A percentile compares a stretch with the other conserved stretches of the same genome.
These are phyloP conservation scores for Tethea ocularis DNA, from an alignment of 2,888 invertebrate species.

Conservation along the genomic window DNA sequence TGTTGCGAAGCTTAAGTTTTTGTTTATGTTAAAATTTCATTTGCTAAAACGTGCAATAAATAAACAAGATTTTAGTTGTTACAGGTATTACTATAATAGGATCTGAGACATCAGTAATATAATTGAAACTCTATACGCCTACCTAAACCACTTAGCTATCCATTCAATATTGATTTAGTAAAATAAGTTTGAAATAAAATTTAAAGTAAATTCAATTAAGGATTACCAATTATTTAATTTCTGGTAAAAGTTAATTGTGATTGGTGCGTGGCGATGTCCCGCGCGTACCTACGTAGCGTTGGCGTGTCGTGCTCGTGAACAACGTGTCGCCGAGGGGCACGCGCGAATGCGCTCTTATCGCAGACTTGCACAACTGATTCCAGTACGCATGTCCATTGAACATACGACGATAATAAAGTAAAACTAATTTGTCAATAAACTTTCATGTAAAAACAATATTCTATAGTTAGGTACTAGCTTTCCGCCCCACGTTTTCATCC, in stretches of 20 bases:
- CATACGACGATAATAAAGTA: too few species aligned
- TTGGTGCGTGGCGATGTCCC: neutral
- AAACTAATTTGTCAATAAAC: neutral
- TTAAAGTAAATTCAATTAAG: too few species aligned
- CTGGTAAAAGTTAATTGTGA: neutral
- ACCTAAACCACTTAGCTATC: too few species aligned
- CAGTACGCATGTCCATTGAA: conserved; percentile 23
- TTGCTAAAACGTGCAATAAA: neutral
- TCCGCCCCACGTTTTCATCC: too few species aligned
- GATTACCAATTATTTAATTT: too few species aligned
- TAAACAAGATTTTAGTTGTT: too few species aligned
- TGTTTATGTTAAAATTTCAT: neutral
- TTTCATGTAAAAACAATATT: too few species aligned
- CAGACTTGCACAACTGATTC: conserved; percentile 28
- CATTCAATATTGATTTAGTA: too few species aligned
- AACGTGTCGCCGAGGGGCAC: conserved; percentile 15
- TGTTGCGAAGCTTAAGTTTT: neutral
- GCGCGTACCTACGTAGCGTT: neutral
- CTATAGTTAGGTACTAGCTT: too few species aligned
- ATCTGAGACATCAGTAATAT: neutral
- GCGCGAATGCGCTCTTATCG: conserved; percentile 33
- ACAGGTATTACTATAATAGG: too few species aligned
- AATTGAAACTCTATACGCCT: too few species aligned
- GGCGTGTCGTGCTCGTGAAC: neutral
- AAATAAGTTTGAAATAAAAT: too few species aligned